These are phyloP conservation scores for Centropristis striata DNA, from an alignment of 2,113 vertebrate species.

Conservation along the genomic window DNA sequence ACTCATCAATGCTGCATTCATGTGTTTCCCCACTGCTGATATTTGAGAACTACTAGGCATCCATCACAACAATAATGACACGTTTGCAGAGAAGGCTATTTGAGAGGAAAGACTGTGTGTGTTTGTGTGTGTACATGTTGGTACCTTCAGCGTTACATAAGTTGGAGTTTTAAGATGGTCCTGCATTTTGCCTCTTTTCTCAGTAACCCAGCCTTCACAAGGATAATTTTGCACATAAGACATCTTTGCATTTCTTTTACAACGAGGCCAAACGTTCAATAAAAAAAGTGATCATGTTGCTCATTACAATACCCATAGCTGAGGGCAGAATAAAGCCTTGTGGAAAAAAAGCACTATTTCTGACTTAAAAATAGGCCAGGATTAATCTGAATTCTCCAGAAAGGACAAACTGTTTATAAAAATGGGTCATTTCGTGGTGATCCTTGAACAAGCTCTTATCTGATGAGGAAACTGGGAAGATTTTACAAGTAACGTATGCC, in stretches of 20 bases:
- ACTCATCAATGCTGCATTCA: conserved; percentile 41
- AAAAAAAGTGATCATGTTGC: conserved; percentile 31
- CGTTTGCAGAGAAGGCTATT: conserved; percentile 40
- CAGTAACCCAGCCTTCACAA: conserved; percentile 8
- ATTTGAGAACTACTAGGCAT: conserved; percentile 52
- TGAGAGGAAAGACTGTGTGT: conserved; percentile 9
- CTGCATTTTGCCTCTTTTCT: conserved; percentile 13
- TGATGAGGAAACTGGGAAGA: conserved; percentile 45
- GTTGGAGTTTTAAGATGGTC: not conserved
- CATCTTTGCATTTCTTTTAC: conserved; percentile 24
- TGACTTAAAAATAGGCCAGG: conserved; percentile 51
- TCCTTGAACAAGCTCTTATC: conserved; percentile 63
- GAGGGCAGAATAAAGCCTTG: conserved; percentile 24
- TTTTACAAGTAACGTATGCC: conserved; percentile 38
- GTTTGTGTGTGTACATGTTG: conserved; percentile 16
- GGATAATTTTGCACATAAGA: not conserved
- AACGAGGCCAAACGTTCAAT: conserved; percentile 30
- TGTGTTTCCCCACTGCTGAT: conserved; percentile 41
- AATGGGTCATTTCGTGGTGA: conserved; percentile 59
- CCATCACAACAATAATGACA: conserved; percentile 51
- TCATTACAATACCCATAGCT: conserved; percentile 31
- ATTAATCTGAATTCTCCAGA: conserved; percentile 59
- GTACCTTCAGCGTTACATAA: not conserved
- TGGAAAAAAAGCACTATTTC: conserved; percentile 44
- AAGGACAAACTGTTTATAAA: conserved; percentile 66